Conservation (phyloP, 1,140 invertebrate species). For the Pentalonia nigronervosa region DNA sequence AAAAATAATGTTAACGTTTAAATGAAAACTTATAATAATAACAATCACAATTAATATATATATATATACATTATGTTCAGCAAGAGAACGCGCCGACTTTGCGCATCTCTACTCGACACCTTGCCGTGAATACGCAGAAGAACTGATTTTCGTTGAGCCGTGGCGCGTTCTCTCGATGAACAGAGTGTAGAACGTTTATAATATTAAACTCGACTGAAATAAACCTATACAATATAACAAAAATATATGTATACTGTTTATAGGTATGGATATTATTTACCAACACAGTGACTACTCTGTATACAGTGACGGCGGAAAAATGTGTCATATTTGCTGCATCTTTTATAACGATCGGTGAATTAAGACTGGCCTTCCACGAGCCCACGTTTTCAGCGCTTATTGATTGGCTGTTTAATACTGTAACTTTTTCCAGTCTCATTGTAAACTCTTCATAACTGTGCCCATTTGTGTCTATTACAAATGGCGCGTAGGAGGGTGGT, state of each 20-base stretch:
- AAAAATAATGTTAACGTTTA: background rate
- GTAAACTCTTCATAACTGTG: constrained; percentile 77
- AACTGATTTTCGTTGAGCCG: no score
- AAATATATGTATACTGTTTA: background rate
- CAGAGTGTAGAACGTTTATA: no score
- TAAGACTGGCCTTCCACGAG: constrained; percentile 75
- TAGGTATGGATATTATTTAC: constrained; percentile 64
- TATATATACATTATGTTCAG: no score
- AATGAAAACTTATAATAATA: background rate
- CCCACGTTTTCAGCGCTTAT: constrained; percentile 70
- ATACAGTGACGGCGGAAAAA: constrained; percentile 80
- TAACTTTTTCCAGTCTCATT: constrained; percentile 73
- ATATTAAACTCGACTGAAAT: background rate
- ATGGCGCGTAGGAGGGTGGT: constrained; percentile 72
- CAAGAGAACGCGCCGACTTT: no score
- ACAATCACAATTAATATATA: no score
- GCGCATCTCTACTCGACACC: no score
- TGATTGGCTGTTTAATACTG: constrained; percentile 66
- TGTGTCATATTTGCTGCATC: constrained; percentile 74
- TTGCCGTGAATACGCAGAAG: no score
- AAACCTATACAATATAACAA: no score
- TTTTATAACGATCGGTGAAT: constrained; percentile 70
- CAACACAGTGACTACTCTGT: constrained; percentile 79
- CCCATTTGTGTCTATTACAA: constrained; percentile 71
- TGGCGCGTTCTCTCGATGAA: no score